These are phyloP conservation scores for Ceratina australensis DNA, from an alignment of 1,140 invertebrate genomes.

Conservation along the genomic window DNA sequence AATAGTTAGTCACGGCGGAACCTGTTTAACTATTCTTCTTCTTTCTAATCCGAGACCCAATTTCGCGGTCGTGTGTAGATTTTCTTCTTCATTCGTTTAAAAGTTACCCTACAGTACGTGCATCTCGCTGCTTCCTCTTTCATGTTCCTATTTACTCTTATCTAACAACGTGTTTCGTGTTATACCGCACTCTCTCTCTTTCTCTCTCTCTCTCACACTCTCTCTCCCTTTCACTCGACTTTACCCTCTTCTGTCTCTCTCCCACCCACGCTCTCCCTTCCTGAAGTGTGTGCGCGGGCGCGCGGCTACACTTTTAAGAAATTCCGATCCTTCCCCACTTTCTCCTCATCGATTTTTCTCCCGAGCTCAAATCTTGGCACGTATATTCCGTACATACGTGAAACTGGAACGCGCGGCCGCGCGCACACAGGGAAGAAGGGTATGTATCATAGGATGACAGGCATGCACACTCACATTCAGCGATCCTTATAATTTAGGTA, in stretches of 20 bases:
- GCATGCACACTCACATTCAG: conserved; percentile 51
- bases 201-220: not conserved
- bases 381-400: conserved; percentile 4
- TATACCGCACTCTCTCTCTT: not conserved
- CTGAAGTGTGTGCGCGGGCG: not conserved
- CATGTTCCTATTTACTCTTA: conserved; percentile 36
- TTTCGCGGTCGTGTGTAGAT: conserved; percentile 49
- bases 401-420: not conserved
- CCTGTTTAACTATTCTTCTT: conserved; percentile 76
- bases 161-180: not conserved
- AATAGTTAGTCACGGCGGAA: conserved; percentile 71
- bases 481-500: conserved; percentile 62
- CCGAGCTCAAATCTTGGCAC: conserved; percentile 7
- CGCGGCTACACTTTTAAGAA: conserved; percentile 14
- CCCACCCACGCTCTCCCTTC: not conserved
- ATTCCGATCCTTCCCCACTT: conserved; percentile 26
- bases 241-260: conserved; percentile 4
- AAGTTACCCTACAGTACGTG: conserved; percentile 32
- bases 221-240: not conserved
- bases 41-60: conserved; percentile 64
- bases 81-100: not conserved
- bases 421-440: conserved; percentile 33
- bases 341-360: conserved; percentile 49
- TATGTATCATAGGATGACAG: conserved; percentile 49
- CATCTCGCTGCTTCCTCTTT: not conserved